phyloP scores from a whole-genome alignment of 2,113 vertebrate species.

The Pachyramphus minor region DNA sequence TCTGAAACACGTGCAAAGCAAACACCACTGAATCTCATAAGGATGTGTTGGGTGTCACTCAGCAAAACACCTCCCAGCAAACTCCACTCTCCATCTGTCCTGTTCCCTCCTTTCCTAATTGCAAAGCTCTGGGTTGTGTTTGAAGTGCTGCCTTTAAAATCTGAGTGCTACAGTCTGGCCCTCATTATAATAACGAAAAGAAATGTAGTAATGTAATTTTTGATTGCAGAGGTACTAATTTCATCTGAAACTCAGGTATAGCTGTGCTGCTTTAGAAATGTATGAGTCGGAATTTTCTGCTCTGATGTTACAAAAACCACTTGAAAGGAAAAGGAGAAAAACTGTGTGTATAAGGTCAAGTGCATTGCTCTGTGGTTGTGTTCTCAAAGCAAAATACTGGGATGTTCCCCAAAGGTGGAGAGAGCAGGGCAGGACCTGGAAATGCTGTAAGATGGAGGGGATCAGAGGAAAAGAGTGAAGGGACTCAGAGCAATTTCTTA shows the following conservation, averaged over 20 bases:
- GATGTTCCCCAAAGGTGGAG: background rate
- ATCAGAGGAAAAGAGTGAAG: background rate
- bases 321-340: background rate
- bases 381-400: background rate
- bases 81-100: background rate
- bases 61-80: background rate
- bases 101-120: background rate
- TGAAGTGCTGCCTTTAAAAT: background rate
- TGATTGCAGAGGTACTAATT: background rate
- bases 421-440: background rate
- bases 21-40: accelerated
- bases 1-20: background rate
- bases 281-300: background rate
- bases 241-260: background rate
- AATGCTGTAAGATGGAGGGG: background rate
- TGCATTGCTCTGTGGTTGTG: background rate
- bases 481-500: background rate
- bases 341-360: background rate
- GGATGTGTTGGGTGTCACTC: background rate
- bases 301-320: background rate
- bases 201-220: background rate
- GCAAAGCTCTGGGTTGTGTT: background rate
- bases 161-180: background rate
- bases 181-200: background rate
- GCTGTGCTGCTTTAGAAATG: background rate